phyloP scores from a whole-genome alignment of 2,113 vertebrate genomes.

The Mirza zaza region DNA sequence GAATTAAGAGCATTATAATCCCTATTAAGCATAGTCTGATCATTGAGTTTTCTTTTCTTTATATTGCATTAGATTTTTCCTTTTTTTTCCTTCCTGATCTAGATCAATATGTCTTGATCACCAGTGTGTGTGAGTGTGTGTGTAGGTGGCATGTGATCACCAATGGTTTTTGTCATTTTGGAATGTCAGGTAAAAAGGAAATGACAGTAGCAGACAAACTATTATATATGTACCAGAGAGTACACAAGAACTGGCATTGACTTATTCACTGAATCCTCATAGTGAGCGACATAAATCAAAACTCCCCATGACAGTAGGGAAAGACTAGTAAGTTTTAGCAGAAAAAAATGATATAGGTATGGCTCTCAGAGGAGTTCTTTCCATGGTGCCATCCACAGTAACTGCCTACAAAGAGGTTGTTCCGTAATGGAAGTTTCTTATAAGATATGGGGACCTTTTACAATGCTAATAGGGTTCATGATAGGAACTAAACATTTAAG shows the following conservation, averaged over 20 bases:
- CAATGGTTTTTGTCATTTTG: constrained; percentile 36
- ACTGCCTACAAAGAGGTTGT: neutral
- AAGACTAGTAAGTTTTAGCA: neutral
- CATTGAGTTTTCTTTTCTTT: neutral
- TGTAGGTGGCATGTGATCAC: neutral
- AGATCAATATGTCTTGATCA: neutral
- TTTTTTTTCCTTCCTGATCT: neutral
- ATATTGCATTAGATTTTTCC: neutral
- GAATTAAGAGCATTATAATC: neutral
- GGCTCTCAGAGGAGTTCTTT: neutral
- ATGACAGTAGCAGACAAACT: constrained; percentile 63
- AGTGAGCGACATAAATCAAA: constrained; percentile 69
- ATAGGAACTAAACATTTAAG: neutral
- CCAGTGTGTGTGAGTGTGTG: neutral
- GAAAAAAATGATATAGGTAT: constrained; percentile 33
- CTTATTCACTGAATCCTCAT: constrained; percentile 48
- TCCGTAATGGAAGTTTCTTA: neutral
- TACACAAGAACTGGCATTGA: constrained; percentile 41
- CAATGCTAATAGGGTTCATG: neutral
- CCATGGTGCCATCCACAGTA: neutral
- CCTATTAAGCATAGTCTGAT: neutral
- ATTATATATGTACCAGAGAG: constrained; percentile 36
- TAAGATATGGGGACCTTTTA: neutral
- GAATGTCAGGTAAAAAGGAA: constrained; percentile 23
- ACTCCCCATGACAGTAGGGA: constrained; percentile 44